A percentile compares a stretch with the other conserved stretches of the same genome.
These are phyloP conservation scores for Phrynocephalus versicolor DNA, from an alignment of 2,113 vertebrate genomes.

Conservation along the genomic window DNA sequence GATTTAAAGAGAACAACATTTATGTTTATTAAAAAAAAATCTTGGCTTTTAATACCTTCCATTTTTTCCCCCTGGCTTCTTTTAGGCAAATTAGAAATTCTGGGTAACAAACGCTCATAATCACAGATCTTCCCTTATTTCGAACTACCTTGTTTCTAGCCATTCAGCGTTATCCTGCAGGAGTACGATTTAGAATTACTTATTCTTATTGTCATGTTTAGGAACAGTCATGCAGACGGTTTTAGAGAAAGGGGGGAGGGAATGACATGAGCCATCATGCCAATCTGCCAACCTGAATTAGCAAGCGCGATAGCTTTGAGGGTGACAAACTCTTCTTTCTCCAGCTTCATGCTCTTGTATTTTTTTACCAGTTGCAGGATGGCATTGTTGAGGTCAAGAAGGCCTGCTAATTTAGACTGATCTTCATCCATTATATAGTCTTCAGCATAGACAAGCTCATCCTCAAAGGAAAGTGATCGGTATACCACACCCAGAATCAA, in stretches of 20 bases:
- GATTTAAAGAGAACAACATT: slow-evolving; percentile 42
- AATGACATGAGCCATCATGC: slow-evolving; percentile 44
- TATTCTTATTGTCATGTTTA: slow-evolving; percentile 34
- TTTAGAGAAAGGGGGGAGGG: not conserved
- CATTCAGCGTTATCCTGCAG: slow-evolving; percentile 38
- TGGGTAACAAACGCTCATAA: slow-evolving; percentile 20
- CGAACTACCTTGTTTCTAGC: slow-evolving; percentile 28
- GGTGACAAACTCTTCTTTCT: slow-evolving; percentile 99
- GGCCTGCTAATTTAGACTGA: slow-evolving; percentile 95
- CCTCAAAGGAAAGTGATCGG: slow-evolving; percentile 96
- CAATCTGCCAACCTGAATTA: slow-evolving; percentile 92
- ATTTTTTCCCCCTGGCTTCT: slow-evolving; percentile 29
- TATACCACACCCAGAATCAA: slow-evolving; percentile 97
- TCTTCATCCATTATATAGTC: slow-evolving; percentile 99
- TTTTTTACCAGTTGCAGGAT: slow-evolving; percentile 99
- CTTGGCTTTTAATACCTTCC: slow-evolving; percentile 31
- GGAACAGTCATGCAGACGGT: slow-evolving; percentile 42
- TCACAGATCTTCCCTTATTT: slow-evolving; percentile 16
- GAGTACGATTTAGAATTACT: slow-evolving; percentile 33
- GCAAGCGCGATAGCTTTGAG: slow-evolving; percentile 98
- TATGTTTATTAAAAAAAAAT: slow-evolving; percentile 46
- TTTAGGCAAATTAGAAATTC: slow-evolving; percentile 16
- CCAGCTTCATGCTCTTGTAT: slow-evolving; percentile 97
- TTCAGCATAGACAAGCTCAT: slow-evolving; percentile 98
- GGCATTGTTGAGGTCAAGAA: slow-evolving; percentile 97